These are phyloP conservation scores for Pararge aegeria DNA, from an alignment of 1,140 invertebrate species.

Conservation along the genomic window DNA sequence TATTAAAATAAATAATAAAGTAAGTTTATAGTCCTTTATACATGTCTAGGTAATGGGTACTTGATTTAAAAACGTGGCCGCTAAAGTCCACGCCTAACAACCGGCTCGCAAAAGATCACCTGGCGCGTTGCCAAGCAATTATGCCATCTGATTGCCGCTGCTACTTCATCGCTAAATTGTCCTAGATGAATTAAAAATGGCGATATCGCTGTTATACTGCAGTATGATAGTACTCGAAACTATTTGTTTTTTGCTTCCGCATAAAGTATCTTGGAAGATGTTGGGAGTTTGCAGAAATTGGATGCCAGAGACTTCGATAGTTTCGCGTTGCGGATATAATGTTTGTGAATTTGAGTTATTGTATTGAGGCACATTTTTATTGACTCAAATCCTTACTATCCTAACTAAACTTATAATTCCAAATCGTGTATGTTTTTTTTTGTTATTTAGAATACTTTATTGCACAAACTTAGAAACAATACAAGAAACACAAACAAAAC, in stretches of 20 bases:
- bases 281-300: not conserved
- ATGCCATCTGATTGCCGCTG: constrained; percentile 29
- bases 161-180: constrained; percentile 21
- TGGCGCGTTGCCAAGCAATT: constrained; percentile 32
- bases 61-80: not conserved
- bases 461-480: too few species aligned
- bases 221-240: not conserved
- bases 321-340: too few species aligned
- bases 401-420: too few species aligned
- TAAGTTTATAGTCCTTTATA: too few species aligned
- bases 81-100: constrained; percentile 1
- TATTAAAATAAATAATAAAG: too few species aligned
- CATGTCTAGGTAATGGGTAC: not conserved
- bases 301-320: too few species aligned
- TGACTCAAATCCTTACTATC: too few species aligned
- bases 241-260: not conserved
- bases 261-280: not conserved
- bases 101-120: constrained; percentile 14
- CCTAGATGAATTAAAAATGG: constrained; percentile 16
- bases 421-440: too few species aligned
- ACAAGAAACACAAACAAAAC: too few species aligned
- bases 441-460: too few species aligned
- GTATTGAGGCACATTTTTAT: too few species aligned
- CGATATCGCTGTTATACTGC: constrained; percentile 19
- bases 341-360: too few species aligned